Conservation (phyloP, 2,113 vertebrate species). For the Poeciliopsis retropinna region DNA sequence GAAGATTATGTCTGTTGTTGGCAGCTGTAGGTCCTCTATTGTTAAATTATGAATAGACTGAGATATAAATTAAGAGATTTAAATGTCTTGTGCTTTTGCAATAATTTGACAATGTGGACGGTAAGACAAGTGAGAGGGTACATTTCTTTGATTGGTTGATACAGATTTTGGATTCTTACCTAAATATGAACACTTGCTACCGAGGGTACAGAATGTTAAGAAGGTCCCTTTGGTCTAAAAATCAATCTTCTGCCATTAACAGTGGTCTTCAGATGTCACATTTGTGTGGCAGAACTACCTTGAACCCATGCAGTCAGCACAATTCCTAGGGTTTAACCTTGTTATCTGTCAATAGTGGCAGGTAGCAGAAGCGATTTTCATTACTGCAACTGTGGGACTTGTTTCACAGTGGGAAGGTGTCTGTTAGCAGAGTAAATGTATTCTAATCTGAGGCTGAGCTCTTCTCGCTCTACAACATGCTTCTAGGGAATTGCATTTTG, state of each 20-base stretch:
- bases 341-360: slow-evolving; percentile 71
- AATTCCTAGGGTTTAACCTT: slow-evolving; percentile 69
- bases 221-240: slow-evolving; percentile 43
- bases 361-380: slow-evolving; percentile 55
- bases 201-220: slow-evolving; percentile 28
- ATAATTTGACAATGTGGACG: no score
- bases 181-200: slow-evolving; percentile 11
- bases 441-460: slow-evolving; percentile 60
- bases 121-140: neutral
- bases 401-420: slow-evolving; percentile 58
- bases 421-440: slow-evolving; percentile 54
- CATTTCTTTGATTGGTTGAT: slow-evolving; percentile 16
- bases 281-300: slow-evolving; percentile 49
- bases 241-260: slow-evolving; percentile 70
- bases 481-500: slow-evolving; percentile 49
- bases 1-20: slow-evolving; percentile 67
- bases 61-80: neutral
- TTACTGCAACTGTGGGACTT: slow-evolving; percentile 48
- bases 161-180: slow-evolving; percentile 14
- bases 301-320: slow-evolving; percentile 56
- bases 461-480: slow-evolving; percentile 31
- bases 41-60: neutral
- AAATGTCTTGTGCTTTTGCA: no score
- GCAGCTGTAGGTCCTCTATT: slow-evolving; percentile 12
- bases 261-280: slow-evolving; percentile 70